Conservation (phyloP, 2,888 invertebrate genomes). For the Mythimna lalbum region DNA sequence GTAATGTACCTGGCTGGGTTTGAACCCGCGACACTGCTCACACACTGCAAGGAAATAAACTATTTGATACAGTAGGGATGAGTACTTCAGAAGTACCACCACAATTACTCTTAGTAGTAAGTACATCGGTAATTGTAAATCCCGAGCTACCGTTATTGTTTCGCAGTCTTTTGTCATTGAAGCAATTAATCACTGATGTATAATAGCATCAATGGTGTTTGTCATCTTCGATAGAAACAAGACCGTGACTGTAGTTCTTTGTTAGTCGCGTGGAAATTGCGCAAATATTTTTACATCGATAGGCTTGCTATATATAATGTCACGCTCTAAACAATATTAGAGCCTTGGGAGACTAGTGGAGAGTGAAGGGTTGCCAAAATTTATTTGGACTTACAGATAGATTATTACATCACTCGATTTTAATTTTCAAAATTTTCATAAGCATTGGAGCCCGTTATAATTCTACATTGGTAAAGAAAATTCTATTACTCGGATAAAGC, state of each 20-base stretch:
- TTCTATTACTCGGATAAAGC: background rate
- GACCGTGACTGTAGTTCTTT: slow-evolving; percentile 52
- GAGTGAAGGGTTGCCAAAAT: slow-evolving; percentile 34
- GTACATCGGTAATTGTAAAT: slow-evolving; percentile 48
- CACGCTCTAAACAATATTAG: slow-evolving; percentile 68
- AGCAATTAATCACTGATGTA: slow-evolving; percentile 59
- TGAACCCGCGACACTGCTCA: too few relatives aligned
- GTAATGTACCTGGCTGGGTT: too few relatives aligned
- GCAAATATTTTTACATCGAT: slow-evolving; percentile 62
- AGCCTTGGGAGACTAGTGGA: slow-evolving; percentile 40
- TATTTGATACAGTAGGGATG: slow-evolving; percentile 3
- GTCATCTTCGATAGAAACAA: slow-evolving; percentile 65
- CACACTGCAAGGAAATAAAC: slow-evolving; percentile 29
- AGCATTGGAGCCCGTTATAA: background rate
- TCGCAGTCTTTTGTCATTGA: slow-evolving; percentile 60
- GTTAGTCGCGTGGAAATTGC: slow-evolving; percentile 63
- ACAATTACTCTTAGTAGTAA: slow-evolving; percentile 36
- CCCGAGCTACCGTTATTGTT: slow-evolving; percentile 63
- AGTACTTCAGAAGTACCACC: slow-evolving; percentile 2
- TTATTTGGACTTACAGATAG: background rate
- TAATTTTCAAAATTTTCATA: background rate
- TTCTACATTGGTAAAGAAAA: background rate
- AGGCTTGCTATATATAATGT: slow-evolving; percentile 62
- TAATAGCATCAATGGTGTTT: slow-evolving; percentile 42
- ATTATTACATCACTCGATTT: background rate